Evolutionary conservation across 2,888 invertebrate genomes (phyloP).

Genomic region (Lycocerus yunnanus): DNA sequence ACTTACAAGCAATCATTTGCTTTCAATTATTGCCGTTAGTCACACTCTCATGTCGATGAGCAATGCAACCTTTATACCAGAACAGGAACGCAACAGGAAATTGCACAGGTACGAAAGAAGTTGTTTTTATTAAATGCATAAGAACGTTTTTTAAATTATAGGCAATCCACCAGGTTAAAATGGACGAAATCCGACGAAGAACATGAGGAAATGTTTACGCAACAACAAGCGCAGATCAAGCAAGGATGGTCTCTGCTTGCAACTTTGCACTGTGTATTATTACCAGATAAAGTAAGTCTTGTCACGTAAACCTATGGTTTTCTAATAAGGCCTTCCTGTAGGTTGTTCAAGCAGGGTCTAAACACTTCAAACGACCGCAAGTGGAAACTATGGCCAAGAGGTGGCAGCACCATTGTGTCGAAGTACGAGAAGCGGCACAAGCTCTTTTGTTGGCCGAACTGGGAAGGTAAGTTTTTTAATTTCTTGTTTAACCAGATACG

Average conservation of each 20-base stretch:
- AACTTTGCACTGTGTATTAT: constrained; percentile 91
- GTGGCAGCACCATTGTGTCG: constrained; percentile 99
- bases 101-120: constrained; percentile 64
- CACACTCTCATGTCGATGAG: constrained; percentile 99
- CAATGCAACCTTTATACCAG: constrained; percentile 90
- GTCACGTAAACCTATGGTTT: neutral
- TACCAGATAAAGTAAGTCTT: constrained; percentile 85
- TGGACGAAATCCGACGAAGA: constrained; percentile 80
- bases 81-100: constrained; percentile 80
- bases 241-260: constrained; percentile 97
- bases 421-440: constrained; percentile 96
- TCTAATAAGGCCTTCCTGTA: constrained; percentile 19
- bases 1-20: constrained; percentile 92
- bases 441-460: constrained; percentile 93
- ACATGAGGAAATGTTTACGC: constrained; percentile 80
- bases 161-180: constrained; percentile 67
- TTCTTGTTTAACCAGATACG: neutral
- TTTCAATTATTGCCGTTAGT: constrained; percentile 91
- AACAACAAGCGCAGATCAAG: constrained; percentile 91
- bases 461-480: constrained; percentile 60
- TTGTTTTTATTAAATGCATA: neutral
- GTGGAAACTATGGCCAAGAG: constrained; percentile 96
- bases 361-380: constrained; percentile 89
- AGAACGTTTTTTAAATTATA: constrained; percentile 40
- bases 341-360: constrained; percentile 64